These are phyloP conservation scores for Crocallis elinguaria DNA, from an alignment of 2,888 invertebrate species.

Conservation along the genomic window DNA sequence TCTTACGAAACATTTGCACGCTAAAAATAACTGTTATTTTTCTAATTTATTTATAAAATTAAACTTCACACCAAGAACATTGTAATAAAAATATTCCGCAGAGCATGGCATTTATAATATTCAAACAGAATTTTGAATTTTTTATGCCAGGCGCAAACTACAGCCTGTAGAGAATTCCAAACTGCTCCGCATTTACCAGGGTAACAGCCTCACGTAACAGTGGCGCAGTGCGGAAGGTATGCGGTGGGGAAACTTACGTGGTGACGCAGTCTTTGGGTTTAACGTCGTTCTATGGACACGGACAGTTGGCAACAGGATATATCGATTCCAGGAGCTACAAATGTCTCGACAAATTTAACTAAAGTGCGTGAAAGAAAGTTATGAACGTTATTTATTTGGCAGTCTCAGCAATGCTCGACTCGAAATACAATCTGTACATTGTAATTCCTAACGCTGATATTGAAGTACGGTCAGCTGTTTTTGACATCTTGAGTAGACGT, in stretches of 20 bases:
- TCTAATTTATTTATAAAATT: neutral
- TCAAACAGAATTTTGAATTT: slow-evolving; percentile 21
- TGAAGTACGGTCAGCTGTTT: too few species aligned
- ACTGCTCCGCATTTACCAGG: slow-evolving; percentile 42
- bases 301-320: too few species aligned
- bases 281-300: neutral
- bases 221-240: slow-evolving; percentile 69
- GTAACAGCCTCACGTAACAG: slow-evolving; percentile 69
- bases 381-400: too few species aligned
- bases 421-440: too few species aligned
- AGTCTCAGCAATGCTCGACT: too few species aligned
- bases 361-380: too few species aligned
- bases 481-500: too few species aligned
- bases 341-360: too few species aligned
- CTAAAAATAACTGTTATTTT: too few species aligned
- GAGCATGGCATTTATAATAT: slow-evolving; percentile 12
- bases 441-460: too few species aligned
- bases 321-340: too few species aligned
- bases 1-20: too few species aligned
- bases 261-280: slow-evolving; percentile 13
- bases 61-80: neutral
- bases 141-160: slow-evolving; percentile 29
- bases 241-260: slow-evolving; percentile 37
- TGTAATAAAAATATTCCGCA: slow-evolving; percentile 12
- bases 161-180: slow-evolving; percentile 32